Evolutionary conservation across 2,888 invertebrate genomes (phyloP), one percentile per base, ranked within the genome.

Genomic region (Hyalella azteca): DNA sequence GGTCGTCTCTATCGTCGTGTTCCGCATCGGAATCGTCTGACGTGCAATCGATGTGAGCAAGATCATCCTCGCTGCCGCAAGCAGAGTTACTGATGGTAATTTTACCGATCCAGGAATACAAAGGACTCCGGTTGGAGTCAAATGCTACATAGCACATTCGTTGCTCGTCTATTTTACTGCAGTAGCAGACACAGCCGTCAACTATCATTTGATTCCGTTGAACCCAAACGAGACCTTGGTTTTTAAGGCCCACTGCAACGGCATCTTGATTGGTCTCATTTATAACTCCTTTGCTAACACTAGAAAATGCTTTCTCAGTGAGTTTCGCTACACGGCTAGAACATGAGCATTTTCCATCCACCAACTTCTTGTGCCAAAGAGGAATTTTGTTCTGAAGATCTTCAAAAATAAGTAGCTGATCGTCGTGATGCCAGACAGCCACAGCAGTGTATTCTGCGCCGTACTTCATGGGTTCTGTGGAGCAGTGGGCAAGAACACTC

Each of bases 61-160:
- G 32, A 36, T 66, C 36, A 11, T 36, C 59, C 7, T 15, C 66
- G 19, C 29, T 36, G 36, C 66, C 29, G n/a, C 36, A 19, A 19
- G 66, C 26, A 29, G 29, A 29, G 26, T 29, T 15, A 66, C 66
- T 11, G 13, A n/a, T n/a, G 5, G 66, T 32, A 15, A 36, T 32
- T 19, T 29, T 32, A 11, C 66, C 66, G 36, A 66, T 66, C 66
- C 66, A 66, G 0, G 66, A 32, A 36, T 66, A 66, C 36, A 66
- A 19, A 36, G 66, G 36, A 32, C 15, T 29, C 19, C 36, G 32
- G 26, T 66, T 36, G 0, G 39, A 36, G 36, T 66, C 66, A 66
- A 66, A 66, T 36, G 26, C 66, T 9, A 66, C 66, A 29, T 66
- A 66, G n/a, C 66, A 66, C 66, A 66, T 66, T 36, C 66, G 32